These are phyloP conservation scores for Orthonychiurus folsomi DNA, from an alignment of 2,888 invertebrate species.

Conservation along the genomic window DNA sequence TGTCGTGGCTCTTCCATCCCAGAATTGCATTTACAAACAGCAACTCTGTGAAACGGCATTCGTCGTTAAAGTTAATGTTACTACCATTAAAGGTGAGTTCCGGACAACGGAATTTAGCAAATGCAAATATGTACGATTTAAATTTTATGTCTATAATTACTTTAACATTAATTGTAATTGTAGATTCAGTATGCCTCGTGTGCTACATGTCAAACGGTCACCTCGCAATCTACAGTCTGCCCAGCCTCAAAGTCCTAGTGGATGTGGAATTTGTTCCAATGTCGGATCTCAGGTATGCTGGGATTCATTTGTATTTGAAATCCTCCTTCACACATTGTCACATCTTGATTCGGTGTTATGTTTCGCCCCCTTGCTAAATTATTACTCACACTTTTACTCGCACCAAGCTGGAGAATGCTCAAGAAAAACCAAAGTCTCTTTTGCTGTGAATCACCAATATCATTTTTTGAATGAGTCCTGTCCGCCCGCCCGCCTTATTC, in stretches of 20 bases:
- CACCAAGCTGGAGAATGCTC: constrained; percentile 1
- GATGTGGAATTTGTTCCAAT: constrained; percentile 91
- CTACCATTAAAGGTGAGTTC: constrained; percentile 78
- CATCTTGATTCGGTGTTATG: not conserved
- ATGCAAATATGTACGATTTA: not conserved
- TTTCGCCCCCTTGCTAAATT: not conserved
- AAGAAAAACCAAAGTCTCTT: not conserved
- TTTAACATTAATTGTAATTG: constrained; percentile 44
- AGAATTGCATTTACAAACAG: constrained; percentile 86
- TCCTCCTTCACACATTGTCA: constrained; percentile 2
- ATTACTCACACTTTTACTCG: not conserved
- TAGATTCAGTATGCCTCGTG: constrained; percentile 89
- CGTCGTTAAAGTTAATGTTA: constrained; percentile 87
- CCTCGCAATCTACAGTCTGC: constrained; percentile 86
- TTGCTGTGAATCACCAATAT: not conserved
- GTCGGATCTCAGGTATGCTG: constrained; percentile 74
- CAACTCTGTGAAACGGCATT: constrained; percentile 87
- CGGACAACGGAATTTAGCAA: too few relatives aligned
- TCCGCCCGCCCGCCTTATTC: too few relatives aligned
- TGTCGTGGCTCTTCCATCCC: constrained; percentile 87
- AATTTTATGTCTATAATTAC: not conserved
- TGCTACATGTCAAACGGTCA: constrained; percentile 92
- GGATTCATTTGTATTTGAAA: not conserved
- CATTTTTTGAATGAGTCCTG: not conserved
- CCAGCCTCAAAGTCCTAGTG: constrained; percentile 83